Percentiles rank a stretch among this genome's conserved stretches.
Evolutionary conservation across 2,888 invertebrate genomes (phyloP).

Genomic region (Drosophila paramelanica): DNA sequence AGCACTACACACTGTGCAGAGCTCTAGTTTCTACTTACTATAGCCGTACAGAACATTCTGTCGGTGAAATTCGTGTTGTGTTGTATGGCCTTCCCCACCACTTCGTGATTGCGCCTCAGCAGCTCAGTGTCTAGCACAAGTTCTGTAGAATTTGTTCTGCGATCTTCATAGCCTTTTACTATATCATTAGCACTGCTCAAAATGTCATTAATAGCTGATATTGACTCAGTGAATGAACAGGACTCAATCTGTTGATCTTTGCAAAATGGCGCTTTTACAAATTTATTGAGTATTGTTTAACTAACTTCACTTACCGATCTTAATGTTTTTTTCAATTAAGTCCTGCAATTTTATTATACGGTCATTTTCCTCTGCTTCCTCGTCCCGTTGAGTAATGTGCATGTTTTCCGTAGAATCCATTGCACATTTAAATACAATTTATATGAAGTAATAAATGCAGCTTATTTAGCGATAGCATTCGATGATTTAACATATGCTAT

Average conservation of each 20-base stretch:
- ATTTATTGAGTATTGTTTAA: background rate
- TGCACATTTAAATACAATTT: background rate
- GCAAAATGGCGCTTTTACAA: background rate
- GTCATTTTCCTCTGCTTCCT: constrained; percentile 11
- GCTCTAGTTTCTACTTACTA: constrained; percentile 65
- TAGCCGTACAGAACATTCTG: constrained; percentile 75
- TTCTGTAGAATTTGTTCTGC: constrained; percentile 82
- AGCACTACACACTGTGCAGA: constrained; percentile 12
- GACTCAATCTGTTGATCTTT: constrained; percentile 59
- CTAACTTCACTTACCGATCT: constrained; percentile 31
- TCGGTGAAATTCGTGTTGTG: constrained; percentile 79
- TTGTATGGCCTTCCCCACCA: constrained; percentile 79
- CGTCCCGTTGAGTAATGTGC: constrained; percentile 15
- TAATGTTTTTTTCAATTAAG: constrained; percentile 47
- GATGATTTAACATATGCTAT: constrained; percentile 3
- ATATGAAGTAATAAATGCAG: constrained; percentile 7
- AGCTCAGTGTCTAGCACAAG: constrained; percentile 84
- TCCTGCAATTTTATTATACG: constrained; percentile 42
- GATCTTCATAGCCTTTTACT: constrained; percentile 69
- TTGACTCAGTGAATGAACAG: constrained; percentile 44
- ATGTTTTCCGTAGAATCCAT: constrained; percentile 15
- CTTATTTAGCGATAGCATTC: background rate
- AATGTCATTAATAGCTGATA: constrained; percentile 70
- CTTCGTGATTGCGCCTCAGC: constrained; percentile 81
- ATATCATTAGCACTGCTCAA: constrained; percentile 74